phyloP scores from a whole-genome alignment of 1,140 invertebrate genomes.

The Nasonia vitripennis region DNA sequence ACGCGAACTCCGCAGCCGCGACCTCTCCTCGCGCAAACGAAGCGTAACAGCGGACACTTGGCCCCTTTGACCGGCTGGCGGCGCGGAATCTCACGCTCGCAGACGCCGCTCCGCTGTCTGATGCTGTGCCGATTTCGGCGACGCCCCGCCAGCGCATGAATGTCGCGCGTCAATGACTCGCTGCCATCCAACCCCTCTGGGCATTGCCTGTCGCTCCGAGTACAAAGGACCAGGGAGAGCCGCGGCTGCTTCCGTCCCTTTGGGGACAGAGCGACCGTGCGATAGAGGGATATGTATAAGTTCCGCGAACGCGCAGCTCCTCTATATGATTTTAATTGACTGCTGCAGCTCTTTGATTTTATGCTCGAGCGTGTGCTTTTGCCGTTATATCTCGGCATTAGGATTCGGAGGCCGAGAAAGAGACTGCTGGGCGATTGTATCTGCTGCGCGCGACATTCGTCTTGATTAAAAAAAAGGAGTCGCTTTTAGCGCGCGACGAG shows the following conservation, averaged over 20 bases:
- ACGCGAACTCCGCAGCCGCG: background rate
- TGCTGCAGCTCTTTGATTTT: conserved; percentile 52
- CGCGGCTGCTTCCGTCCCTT: conserved; percentile 7
- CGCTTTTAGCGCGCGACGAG: too few species aligned
- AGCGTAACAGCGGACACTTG: conserved; percentile 43
- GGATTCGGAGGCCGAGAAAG: background rate
- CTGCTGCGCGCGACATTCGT: background rate
- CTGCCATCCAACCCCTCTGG: background rate
- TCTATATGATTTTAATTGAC: conserved; percentile 51
- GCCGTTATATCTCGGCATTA: background rate
- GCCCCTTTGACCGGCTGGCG: conserved; percentile 45
- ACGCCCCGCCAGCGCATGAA: conserved; percentile 27
- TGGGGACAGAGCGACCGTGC: background rate
- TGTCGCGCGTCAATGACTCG: conserved; percentile 48
- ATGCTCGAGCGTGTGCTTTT: background rate
- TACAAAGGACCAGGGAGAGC: conserved; percentile 16
- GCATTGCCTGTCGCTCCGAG: background rate
- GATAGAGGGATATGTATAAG: background rate
- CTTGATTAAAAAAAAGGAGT: background rate
- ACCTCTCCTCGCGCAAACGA: conserved; percentile 33
- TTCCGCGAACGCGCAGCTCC: background rate
- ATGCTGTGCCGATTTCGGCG: conserved; percentile 32
- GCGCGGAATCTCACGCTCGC: conserved; percentile 48
- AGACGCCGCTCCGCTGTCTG: background rate
- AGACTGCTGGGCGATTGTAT: too few species aligned